A percentile compares a stretch with the other conserved stretches of the same genome.
Conservation (phyloP, 23 tunicate species). For the Phallusia fumigata region DNA sequence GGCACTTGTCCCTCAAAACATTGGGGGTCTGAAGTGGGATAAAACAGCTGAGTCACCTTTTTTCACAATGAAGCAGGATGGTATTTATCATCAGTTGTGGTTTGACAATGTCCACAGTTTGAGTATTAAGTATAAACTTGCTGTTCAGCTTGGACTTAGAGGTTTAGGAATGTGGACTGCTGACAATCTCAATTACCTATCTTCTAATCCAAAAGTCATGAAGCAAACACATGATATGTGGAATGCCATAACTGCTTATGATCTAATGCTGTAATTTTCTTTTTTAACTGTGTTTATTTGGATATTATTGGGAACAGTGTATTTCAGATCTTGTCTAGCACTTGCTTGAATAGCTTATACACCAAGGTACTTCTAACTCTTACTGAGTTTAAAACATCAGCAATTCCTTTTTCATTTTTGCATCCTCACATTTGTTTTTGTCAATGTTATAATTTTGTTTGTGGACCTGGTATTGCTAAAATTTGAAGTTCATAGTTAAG, state of each 20-base stretch:
- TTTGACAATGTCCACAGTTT: conserved; percentile 62
- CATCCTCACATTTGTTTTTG: too few species aligned
- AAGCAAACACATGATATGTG: conserved; percentile 40
- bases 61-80: conserved; percentile 47
- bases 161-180: conserved; percentile 73
- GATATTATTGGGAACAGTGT: too few species aligned
- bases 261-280: neutral
- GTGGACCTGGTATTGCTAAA: too few species aligned
- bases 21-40: conserved; percentile 41
- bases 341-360: too few species aligned
- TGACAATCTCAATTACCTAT: conserved; percentile 38
- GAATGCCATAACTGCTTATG: conserved; percentile 30
- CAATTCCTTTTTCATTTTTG: too few species aligned
- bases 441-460: too few species aligned
- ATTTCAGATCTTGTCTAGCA: too few species aligned
- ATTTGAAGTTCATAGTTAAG: too few species aligned
- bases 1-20: conserved; percentile 4
- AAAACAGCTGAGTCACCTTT: conserved; percentile 37
- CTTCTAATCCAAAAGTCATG: conserved; percentile 34
- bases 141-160: conserved; percentile 15
- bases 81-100: conserved; percentile 61
- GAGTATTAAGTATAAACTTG: conserved; percentile 47
- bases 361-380: too few species aligned
- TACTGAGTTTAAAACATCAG: too few species aligned
- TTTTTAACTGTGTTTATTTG: too few species aligned